Evolutionary conservation across 2,888 invertebrate species (phyloP).

Genomic region (Epiblema foenella): DNA sequence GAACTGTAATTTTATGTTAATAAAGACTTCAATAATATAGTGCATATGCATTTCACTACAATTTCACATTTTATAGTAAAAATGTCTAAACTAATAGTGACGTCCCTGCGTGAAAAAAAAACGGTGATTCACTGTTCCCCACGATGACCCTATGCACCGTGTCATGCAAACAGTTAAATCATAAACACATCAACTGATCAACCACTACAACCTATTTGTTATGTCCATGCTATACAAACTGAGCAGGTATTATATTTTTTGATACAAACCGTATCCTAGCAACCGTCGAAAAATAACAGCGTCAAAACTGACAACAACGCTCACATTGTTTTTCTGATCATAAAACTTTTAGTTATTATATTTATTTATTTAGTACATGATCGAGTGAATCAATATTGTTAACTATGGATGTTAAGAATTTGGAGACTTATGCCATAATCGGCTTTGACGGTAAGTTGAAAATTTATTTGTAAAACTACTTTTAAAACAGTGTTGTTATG

Average conservation of each 20-base stretch:
- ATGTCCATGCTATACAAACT: too few species aligned
- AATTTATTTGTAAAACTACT: constrained; percentile 20
- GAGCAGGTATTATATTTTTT: too few species aligned
- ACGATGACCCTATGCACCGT: too few species aligned
- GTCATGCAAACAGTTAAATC: not conserved
- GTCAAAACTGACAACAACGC: constrained; percentile 20
- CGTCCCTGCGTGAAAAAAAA: too few species aligned
- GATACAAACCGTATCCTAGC: constrained; percentile 49
- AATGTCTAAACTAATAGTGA: too few species aligned
- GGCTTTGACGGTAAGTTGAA: constrained; percentile 90
- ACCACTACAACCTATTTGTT: constrained; percentile 8
- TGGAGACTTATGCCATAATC: constrained; percentile 89
- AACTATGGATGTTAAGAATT: constrained; percentile 82
- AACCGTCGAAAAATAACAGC: constrained; percentile 48
- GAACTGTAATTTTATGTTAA: not conserved
- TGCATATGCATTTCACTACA: not conserved
- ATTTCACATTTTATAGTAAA: not conserved
- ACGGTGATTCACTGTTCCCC: too few species aligned
- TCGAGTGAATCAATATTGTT: constrained; percentile 42
- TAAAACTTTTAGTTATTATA: constrained; percentile 29
- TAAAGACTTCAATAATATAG: not conserved
- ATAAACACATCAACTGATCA: too few species aligned
- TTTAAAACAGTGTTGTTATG: constrained; percentile 13
- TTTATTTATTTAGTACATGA: constrained; percentile 45
- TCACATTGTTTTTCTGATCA: constrained; percentile 20